A percentile compares a stretch with the other conserved stretches of the same genome.
phyloP scores from a whole-genome alignment of 2,888 invertebrate genomes.

The Hirtodrosophila duncani region DNA sequence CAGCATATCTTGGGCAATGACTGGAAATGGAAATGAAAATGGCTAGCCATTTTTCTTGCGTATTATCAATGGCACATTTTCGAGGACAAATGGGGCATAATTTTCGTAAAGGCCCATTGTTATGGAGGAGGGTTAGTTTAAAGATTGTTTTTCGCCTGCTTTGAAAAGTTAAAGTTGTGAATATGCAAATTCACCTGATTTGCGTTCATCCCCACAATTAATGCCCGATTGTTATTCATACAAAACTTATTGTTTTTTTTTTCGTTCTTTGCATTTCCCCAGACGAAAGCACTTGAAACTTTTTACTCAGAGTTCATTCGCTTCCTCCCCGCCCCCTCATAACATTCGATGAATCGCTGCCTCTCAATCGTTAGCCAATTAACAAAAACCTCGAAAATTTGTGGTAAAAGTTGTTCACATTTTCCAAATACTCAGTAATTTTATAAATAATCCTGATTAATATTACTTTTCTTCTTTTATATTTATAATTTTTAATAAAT shows the following conservation, averaged over 20 bases:
- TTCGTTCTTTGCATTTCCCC: constrained; percentile 43
- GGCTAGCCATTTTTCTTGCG: constrained; percentile 5
- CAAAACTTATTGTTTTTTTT: too few relatives aligned
- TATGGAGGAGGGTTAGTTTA: background rate
- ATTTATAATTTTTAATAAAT: constrained; percentile 6
- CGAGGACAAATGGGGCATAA: constrained; percentile 34
- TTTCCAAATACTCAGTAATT: too few relatives aligned
- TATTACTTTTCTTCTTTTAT: constrained; percentile 6
- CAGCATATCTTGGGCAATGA: constrained; percentile 9
- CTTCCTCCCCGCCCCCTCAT: constrained; percentile 32
- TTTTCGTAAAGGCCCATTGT: background rate
- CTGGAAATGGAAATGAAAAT: constrained; percentile 27
- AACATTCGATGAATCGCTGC: constrained; percentile 62
- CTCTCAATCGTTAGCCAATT: too few relatives aligned
- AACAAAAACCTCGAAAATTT: too few relatives aligned
- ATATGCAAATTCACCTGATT: constrained; percentile 32
- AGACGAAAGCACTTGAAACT: constrained; percentile 67
- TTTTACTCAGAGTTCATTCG: constrained; percentile 32
- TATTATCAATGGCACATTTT: constrained; percentile 51
- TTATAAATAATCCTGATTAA: too few relatives aligned
- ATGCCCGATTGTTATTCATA: constrained; percentile 27
- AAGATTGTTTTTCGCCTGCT: background rate
- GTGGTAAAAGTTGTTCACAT: too few relatives aligned
- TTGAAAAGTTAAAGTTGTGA: constrained; percentile 28
- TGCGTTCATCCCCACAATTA: constrained; percentile 35